Evolutionary conservation across 1,140 invertebrate species (phyloP), one percentile per base, ranked within the genome.

Genomic region (Phocides pigmalion): DNA sequence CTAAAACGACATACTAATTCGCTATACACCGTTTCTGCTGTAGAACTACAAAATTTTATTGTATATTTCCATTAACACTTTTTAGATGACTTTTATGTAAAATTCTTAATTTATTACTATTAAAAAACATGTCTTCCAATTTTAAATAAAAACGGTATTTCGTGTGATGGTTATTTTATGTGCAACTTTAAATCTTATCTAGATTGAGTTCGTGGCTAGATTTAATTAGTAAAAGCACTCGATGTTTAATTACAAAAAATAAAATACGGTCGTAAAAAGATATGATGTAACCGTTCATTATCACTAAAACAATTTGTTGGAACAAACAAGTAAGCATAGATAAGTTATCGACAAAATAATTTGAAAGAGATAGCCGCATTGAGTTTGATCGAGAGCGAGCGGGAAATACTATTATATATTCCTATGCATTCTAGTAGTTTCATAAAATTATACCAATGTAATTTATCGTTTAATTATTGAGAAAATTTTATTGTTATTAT

Each of bases 321-420:
- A 66, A 72, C 61, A 69, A 72, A 72, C 64, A 72, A 66, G 9
- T 42, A 17, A 32, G n/a, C 35, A 62, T 46, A 64, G 70, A 72
- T 72, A 69, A 54, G 16, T 63, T 72, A 69, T 72, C 70, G 35
- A 70, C 47, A 15, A 58, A 56, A 42, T 28, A 65, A 49, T 42
- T 59, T 37, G 66, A 66, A 56, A 66, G 61, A 64, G 63, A 66
- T 61, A 50, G 47, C 17, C 12, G 8, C 11, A 39, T 54, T 49
- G 20, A 3, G 6, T 32, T 32, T 12, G 25, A 49, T 19, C 15
- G 8, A 25, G 56, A 11, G n/a, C 4, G 56, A 66, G 19, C 66
- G 59, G 63, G 64, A 66, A 41, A 44, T 22, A 15, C 14, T 22
- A 15, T 11, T 63, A 46, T 20, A 39, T 47, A 47, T 28, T 37